A percentile compares a stretch with the other conserved stretches of the same genome.
Conservation (phyloP, 2,797 vertebrate species). For the Mormyrops attenuatus region DNA sequence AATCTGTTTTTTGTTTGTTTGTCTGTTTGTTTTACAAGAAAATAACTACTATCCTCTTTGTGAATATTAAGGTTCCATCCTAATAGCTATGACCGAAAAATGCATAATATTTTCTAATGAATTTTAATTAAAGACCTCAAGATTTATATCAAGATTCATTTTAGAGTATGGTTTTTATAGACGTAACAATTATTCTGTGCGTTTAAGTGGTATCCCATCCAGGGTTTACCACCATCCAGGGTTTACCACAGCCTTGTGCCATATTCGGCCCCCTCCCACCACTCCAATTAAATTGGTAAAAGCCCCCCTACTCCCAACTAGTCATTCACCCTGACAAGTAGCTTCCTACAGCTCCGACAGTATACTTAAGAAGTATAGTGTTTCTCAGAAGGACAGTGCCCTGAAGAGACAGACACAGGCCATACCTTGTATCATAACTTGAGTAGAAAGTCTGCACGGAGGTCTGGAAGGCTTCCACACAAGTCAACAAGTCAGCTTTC, state of each 20-base stretch:
- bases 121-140: not conserved
- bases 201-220: not conserved
- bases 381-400: not conserved
- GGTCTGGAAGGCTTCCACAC: constrained; percentile 58
- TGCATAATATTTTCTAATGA: not conserved
- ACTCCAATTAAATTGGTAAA: not conserved
- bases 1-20: not conserved
- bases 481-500: constrained; percentile 66
- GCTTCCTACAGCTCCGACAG: not conserved
- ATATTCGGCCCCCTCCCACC: not conserved
- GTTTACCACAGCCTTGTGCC: not conserved
- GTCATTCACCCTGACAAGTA: not conserved
- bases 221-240: not conserved
- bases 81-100: not conserved
- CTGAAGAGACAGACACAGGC: not conserved
- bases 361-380: not conserved
- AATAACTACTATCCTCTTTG: not conserved
- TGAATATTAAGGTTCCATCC: not conserved
- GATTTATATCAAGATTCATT: not conserved
- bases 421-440: constrained; percentile 64
- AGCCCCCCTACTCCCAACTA: not conserved
- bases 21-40: not conserved
- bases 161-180: not conserved
- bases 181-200: not conserved
- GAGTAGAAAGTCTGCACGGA: constrained; percentile 55